Evolutionary conservation across 2,113 vertebrate species (phyloP).

Genomic region (Zosterops pallidus): DNA sequence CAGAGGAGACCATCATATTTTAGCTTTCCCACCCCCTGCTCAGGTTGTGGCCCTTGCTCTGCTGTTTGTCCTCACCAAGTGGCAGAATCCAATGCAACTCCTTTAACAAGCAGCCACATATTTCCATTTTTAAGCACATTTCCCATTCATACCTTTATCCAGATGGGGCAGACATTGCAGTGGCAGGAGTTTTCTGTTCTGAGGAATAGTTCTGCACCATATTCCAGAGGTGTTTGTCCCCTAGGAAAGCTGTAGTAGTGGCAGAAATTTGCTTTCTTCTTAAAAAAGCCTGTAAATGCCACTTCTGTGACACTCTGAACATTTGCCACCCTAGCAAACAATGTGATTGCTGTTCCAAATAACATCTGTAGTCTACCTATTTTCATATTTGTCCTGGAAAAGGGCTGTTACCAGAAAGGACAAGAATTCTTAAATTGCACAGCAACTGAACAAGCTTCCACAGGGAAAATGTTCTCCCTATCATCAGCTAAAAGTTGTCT

Average conservation of each 20-base stretch:
- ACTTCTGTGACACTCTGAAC: not conserved
- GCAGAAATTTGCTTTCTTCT: not conserved
- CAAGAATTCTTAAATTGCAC: not conserved
- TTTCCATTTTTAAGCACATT: not conserved
- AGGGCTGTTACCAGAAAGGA: not conserved
- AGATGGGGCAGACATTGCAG: not conserved
- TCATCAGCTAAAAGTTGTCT: conserved; percentile 19
- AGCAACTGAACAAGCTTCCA: not conserved
- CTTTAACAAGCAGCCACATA: not conserved
- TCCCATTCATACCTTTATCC: not conserved
- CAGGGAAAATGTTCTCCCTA: not conserved
- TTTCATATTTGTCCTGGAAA: not conserved
- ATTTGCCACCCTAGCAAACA: not conserved
- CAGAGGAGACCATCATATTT: not conserved
- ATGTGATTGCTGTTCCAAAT: not conserved
- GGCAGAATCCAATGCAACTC: not conserved
- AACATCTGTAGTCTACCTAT: not conserved
- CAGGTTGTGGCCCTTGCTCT: not conserved
- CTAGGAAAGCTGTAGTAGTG: not conserved
- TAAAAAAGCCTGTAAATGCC: not conserved
- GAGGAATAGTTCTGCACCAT: not conserved
- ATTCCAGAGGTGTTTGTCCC: not conserved
- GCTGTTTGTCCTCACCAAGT: not conserved
- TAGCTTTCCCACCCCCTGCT: not conserved
- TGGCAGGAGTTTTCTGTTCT: not conserved